Conservation (phyloP, 2,797 vertebrate species). For the Scyliorhinus canicula region DNA sequence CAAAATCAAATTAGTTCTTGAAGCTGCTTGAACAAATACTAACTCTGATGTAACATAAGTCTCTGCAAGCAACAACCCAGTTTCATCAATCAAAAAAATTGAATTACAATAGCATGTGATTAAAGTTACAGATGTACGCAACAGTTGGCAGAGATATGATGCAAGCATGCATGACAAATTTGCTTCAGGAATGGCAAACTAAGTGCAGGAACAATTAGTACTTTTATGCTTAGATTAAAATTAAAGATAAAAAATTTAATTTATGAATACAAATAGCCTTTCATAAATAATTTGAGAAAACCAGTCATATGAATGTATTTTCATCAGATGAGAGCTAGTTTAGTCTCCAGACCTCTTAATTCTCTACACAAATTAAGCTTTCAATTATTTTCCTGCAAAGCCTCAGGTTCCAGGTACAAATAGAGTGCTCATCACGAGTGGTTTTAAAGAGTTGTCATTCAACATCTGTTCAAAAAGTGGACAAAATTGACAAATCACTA, state of each 20-base stretch:
- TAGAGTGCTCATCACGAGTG: background rate
- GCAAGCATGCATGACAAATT: background rate
- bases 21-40: background rate
- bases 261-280: conserved; percentile 10
- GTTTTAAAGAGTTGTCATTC: background rate
- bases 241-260: background rate
- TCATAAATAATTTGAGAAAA: background rate
- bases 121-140: background rate
- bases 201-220: conserved; percentile 10
- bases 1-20: background rate
- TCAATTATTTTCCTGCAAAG: background rate
- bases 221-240: conserved; percentile 1
- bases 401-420: background rate
- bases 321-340: background rate
- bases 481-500: background rate
- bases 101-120: background rate
- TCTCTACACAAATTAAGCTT: background rate
- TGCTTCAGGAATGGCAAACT: background rate
- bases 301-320: conserved; percentile 11
- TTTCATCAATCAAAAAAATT: background rate
- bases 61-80: background rate
- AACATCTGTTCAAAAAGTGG: background rate
- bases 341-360: background rate
- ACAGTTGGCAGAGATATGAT: background rate
- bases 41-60: background rate